Conservation (phyloP, 2,113 vertebrate species). For the Isurus oxyrinchus region DNA sequence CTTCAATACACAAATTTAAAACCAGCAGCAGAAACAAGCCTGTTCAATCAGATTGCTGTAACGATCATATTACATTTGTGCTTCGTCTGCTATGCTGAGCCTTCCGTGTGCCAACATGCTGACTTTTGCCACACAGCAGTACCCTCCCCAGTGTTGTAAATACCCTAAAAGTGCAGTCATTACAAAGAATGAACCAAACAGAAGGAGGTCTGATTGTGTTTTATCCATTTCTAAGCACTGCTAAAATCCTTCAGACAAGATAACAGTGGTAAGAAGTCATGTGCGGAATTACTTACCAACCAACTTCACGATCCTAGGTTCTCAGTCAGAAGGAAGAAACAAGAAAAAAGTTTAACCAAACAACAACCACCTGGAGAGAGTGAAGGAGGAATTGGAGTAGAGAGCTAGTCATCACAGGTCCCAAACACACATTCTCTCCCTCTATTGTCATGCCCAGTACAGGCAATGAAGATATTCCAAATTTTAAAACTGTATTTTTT, state of each 20-base stretch:
- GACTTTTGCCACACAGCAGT: background rate
- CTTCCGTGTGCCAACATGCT: background rate
- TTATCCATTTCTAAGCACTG: background rate
- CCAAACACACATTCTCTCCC: background rate
- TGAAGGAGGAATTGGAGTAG: background rate
- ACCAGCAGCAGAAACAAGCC: background rate
- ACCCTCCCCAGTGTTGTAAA: background rate
- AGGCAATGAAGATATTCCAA: too few species aligned
- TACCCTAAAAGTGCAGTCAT: background rate
- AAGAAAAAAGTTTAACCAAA: background rate
- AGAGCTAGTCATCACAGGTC: background rate
- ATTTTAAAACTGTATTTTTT: too few species aligned
- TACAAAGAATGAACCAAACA: background rate
- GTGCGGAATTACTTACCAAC: background rate
- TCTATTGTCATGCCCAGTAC: too few species aligned
- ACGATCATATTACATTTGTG: background rate
- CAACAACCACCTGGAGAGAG: background rate
- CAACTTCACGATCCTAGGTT: background rate
- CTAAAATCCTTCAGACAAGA: background rate
- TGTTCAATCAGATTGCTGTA: constrained; percentile 9
- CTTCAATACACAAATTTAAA: background rate
- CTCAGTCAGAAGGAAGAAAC: background rate
- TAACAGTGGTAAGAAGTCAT: background rate
- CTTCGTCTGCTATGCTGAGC: background rate
- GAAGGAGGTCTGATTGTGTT: background rate